Evolutionary conservation across 1,140 invertebrate species (phyloP).

Genomic region (Tetragonula clypearis): DNA sequence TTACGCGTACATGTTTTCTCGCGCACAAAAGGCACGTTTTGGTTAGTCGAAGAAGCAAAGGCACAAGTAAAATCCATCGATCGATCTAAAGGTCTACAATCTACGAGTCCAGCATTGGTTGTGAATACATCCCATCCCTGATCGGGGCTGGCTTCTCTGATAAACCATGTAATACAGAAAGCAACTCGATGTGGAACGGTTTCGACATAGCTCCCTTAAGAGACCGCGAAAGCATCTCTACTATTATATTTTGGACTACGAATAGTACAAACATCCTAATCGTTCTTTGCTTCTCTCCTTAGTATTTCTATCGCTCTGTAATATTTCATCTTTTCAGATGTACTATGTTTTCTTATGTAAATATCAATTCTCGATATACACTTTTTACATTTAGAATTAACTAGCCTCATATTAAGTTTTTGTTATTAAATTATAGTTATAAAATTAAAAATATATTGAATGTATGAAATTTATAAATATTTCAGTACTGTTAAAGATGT

Average conservation of each 20-base stretch:
- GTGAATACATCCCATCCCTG: constrained; percentile 41
- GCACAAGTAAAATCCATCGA: constrained; percentile 51
- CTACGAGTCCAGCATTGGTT: constrained; percentile 11
- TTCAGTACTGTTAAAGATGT: too few species aligned
- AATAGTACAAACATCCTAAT: constrained; percentile 42
- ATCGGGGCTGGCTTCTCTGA: constrained; percentile 32
- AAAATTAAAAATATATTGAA: too few species aligned
- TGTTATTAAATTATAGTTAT: not conserved
- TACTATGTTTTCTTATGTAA: not conserved
- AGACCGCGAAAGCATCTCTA: constrained; percentile 50
- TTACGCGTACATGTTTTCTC: constrained; percentile 13
- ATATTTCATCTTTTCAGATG: not conserved
- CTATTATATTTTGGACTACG: constrained; percentile 44
- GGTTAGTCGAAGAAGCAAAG: constrained; percentile 21
- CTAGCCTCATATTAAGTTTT: not conserved
- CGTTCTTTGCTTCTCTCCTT: constrained; percentile 21
- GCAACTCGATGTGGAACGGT: constrained; percentile 43
- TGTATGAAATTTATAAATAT: too few species aligned
- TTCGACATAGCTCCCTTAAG: constrained; percentile 45
- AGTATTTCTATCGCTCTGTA: constrained; percentile 7
- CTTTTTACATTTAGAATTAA: not conserved
- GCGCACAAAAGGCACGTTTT: constrained; percentile 38
- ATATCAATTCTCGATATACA: not conserved
- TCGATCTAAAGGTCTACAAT: constrained; percentile 43
- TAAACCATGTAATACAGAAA: constrained; percentile 54